Evolutionary conservation across 1,140 invertebrate species (phyloP), one percentile per base, ranked within the genome.

Genomic region (silkworm (Bombyx mori)): DNA sequence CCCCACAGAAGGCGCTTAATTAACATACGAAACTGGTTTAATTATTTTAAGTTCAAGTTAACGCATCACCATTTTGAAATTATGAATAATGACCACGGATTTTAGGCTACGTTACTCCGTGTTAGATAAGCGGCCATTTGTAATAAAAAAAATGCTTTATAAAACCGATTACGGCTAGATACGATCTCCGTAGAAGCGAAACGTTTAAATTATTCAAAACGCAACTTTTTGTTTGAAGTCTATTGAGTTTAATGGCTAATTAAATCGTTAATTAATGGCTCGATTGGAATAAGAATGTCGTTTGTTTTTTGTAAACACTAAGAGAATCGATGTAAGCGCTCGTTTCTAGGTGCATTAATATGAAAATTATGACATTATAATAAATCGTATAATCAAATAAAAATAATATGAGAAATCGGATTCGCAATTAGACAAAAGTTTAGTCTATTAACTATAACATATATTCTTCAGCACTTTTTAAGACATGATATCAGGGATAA

Each of bases 41-140:
- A 67, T 18, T 18, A 65, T 77, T 72, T 68, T 61, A 68, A 73
- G 63, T 71, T 68, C 64, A 69, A 49, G 55, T 65, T 57, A 72
- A 72, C 66, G 66, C 69, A 75, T 76, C 67, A 72, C 69, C 74
- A 74, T 71, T 69, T 72, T 65, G 26, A 62, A 71, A 68, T 73
- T 81, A 81, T 79, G 73, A 78, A 75, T 79, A 82, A 82, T 79
- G 71, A 77, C 75, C 65, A 74, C 69, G 70, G 70, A 77, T 82
- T 75, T 84, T 76, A 82, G 73, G 75, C 72, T 78, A 79, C 77
- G 79, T 79, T 82, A 80, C 74, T 66, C 79, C 67, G 78, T 77
- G 78, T 74, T 70, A 72, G 72, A 76, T 79, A 75, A 75, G 63
- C 66, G 62, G 72, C 66, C 68, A 72, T 75, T 76, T 70, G 65